Percentiles rank a stretch among this genome's conserved stretches.
phyloP scores from a whole-genome alignment of 2,888 invertebrate genomes.

The Branchipolynoe longqiensis region DNA sequence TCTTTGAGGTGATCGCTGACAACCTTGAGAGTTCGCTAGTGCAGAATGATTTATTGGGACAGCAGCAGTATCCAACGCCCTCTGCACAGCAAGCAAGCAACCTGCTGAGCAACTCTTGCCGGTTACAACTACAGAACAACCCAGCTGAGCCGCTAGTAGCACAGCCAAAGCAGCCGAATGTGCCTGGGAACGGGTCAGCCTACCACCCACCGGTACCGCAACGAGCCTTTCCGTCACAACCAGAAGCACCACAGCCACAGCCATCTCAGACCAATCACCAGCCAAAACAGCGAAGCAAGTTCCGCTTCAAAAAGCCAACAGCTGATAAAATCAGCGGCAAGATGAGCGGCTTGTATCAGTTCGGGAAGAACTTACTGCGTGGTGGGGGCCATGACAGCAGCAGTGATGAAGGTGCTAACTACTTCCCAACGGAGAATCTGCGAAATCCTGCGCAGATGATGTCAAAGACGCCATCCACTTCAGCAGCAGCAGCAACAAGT shows the following conservation, averaged over 20 bases:
- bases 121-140: background rate
- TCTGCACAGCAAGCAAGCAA: background rate
- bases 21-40: conserved; percentile 80
- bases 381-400: conserved; percentile 14
- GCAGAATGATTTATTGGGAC: conserved; percentile 83
- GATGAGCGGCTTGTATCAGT: conserved; percentile 46
- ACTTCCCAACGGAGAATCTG: conserved; percentile 49
- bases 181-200: conserved; percentile 74
- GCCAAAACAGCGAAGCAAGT: conserved; percentile 61
- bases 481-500: background rate
- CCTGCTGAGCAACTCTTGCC: background rate
- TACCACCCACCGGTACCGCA: conserved; percentile 18
- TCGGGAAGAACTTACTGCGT: conserved; percentile 51
- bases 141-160: conserved; percentile 67
- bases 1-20: conserved; percentile 77
- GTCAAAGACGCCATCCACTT: background rate
- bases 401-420: conserved; percentile 39
- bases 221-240: conserved; percentile 62
- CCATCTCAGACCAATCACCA: conserved; percentile 60
- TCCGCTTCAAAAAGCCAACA: conserved; percentile 48
- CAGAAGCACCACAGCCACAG: conserved; percentile 39
- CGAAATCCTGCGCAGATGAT: conserved; percentile 46
- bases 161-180: conserved; percentile 81
- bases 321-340: conserved; percentile 39
- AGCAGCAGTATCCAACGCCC: conserved; percentile 82